Evolutionary conservation across 2,888 invertebrate genomes (phyloP).

Genomic region (Aquatica leii): DNA sequence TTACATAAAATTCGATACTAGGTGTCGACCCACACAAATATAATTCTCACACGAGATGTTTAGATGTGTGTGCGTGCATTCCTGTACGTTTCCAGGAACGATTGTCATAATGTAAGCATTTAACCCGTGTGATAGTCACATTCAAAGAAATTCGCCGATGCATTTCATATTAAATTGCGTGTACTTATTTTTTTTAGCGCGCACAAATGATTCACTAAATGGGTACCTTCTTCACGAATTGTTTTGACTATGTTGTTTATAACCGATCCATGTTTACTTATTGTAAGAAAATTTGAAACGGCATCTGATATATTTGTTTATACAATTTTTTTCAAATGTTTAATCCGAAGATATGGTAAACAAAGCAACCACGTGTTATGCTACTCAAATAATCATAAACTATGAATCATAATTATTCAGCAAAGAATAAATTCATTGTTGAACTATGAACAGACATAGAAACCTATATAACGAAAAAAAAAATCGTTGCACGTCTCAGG

Average conservation of each 20-base stretch:
- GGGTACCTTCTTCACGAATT: background rate
- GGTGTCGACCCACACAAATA: background rate
- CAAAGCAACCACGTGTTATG: constrained; percentile 8
- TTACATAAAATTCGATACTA: too few relatives aligned
- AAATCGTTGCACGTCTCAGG: constrained; percentile 8
- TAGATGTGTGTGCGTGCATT: constrained; percentile 38
- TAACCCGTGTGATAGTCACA: constrained; percentile 32
- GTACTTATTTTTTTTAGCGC: too few relatives aligned
- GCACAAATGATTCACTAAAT: too few relatives aligned
- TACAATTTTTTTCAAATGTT: background rate
- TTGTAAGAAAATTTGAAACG: too few relatives aligned
- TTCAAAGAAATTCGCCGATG: constrained; percentile 34
- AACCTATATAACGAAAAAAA: constrained; percentile 19
- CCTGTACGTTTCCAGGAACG: constrained; percentile 39
- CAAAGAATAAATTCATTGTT: constrained; percentile 23
- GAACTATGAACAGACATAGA: constrained; percentile 18
- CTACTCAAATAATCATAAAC: constrained; percentile 10
- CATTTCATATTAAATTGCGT: background rate
- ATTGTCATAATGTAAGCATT: constrained; percentile 32
- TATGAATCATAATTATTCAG: constrained; percentile 23
- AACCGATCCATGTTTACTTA: background rate
- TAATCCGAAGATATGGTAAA: background rate
- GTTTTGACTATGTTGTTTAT: background rate
- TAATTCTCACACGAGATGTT: constrained; percentile 35
- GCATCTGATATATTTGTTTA: background rate